Evolutionary conservation across 2,113 vertebrate species (phyloP), one percentile per base, ranked within the genome.

Genomic region (Microcebus lehilahytsara): DNA sequence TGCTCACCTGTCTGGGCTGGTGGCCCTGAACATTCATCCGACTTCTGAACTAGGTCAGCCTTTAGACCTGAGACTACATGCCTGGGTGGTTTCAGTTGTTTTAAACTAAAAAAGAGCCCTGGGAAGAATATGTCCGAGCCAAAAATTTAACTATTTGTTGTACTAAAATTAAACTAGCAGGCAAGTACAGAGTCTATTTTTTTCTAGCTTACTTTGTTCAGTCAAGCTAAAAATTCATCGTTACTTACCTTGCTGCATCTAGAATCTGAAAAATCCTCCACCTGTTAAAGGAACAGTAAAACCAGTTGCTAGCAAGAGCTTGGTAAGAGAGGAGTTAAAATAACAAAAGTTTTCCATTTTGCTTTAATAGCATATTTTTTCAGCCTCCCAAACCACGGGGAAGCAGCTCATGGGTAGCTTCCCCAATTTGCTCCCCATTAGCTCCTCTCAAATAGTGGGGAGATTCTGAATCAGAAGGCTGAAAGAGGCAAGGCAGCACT

Each of bases 201-300:
- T 37, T 71, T 93, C 46, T 92, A 69, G 62, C 40, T 85, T 91
- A 83, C 51, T 30, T 42, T 30, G 30, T 64, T 84, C 60, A 72
- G 40, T 93, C 85, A 83, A 96, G 96, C 96, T 96, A 77, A 91
- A 95, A 96, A 95, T 75, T 17, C 64, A 91, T 89, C 30, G 42
- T 87, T 51, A 97, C 96, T 98, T 97, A 97, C 97, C 96, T 96
- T 66, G 74, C 27, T 42, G 62, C 62, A 84, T 96, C 93, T 97
- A 98, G 96, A 97, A 96, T 97, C 93, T 97, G 97, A 98, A 98
- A 97, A 97, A 93, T 96, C 84, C 89, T 98, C 97, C 97, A 98
- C 96, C 97, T 98, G 96, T 97, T 97, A 95, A 98, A 96, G 96
- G 96, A 97, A 97, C 86, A 97, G 95, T 97, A 96, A 98, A 97